phyloP scores from a whole-genome alignment of 2,797 vertebrate species.

The Etheostoma nigrum region DNA sequence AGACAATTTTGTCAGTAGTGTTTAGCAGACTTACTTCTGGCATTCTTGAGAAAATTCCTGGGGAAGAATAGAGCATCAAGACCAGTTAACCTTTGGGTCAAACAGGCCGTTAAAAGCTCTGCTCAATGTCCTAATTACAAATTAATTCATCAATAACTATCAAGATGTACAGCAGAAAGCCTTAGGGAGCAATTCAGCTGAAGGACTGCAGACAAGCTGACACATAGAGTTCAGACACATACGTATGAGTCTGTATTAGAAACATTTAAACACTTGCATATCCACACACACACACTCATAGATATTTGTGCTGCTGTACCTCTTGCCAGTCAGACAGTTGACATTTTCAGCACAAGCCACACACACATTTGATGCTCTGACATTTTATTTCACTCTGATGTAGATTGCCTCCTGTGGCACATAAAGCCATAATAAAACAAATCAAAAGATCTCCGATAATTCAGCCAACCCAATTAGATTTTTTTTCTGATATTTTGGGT shows the following conservation, averaged over 20 bases:
- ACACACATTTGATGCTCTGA: slow-evolving; percentile 56
- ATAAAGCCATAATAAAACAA: slow-evolving; percentile 30
- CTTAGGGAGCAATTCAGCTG: neutral
- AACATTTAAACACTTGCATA: neutral
- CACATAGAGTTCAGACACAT: neutral
- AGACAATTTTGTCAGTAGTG: neutral
- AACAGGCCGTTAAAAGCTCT: slow-evolving; percentile 11
- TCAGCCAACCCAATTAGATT: slow-evolving; percentile 7
- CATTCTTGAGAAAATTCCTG: slow-evolving; percentile 20
- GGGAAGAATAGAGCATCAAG: neutral
- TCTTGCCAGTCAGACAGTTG: slow-evolving; percentile 45
- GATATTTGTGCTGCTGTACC: slow-evolving; percentile 5
- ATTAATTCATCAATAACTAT: slow-evolving; percentile 40
- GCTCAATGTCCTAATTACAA: slow-evolving; percentile 14
- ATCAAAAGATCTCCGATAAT: slow-evolving; percentile 34
- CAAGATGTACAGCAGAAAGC: slow-evolving; percentile 11
- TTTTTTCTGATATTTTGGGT: slow-evolving; percentile 31
- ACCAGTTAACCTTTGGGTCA: slow-evolving; percentile 21
- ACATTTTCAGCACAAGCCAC: slow-evolving; percentile 58
- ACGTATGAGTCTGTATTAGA: neutral
- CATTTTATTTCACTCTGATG: slow-evolving; percentile 58
- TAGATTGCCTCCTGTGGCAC: slow-evolving; percentile 28
- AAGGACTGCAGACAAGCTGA: slow-evolving; percentile 1
- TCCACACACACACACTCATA: neutral
- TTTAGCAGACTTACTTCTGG: neutral